These are phyloP conservation scores for Pseudobourletiella spinata DNA, from an alignment of 1,140 invertebrate genomes.

Conservation along the genomic window DNA sequence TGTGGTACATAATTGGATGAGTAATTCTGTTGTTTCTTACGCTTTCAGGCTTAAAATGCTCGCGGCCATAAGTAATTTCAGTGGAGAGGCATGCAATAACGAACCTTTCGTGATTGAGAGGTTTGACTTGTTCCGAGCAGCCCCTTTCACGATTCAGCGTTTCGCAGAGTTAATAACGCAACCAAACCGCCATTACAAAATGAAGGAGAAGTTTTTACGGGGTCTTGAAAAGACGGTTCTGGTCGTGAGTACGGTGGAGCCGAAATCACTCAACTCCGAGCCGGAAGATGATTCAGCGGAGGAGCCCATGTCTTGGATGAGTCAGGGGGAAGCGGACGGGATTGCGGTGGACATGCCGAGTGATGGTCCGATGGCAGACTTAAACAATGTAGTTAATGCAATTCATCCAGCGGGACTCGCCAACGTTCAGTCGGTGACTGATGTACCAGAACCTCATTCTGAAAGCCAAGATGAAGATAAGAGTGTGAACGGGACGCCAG, in stretches of 20 bases:
- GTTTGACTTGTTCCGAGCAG: slow-evolving; percentile 49
- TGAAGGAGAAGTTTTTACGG: slow-evolving; percentile 91
- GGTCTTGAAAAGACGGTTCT: slow-evolving; percentile 89
- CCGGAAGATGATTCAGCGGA: background rate
- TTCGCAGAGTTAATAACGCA: slow-evolving; percentile 85
- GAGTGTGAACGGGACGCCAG: background rate
- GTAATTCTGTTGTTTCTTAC: background rate
- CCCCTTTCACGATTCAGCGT: slow-evolving; percentile 92
- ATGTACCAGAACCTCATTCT: background rate
- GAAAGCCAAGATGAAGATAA: background rate
- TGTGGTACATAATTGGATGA: background rate
- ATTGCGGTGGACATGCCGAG: background rate
- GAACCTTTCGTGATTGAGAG: slow-evolving; percentile 29
- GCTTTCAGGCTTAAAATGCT: slow-evolving; percentile 25
- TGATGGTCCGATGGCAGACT: background rate
- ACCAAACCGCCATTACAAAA: slow-evolving; percentile 87
- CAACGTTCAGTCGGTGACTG: background rate
- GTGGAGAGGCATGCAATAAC: slow-evolving; percentile 17
- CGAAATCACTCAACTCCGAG: slow-evolving; percentile 38
- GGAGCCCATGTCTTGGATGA: background rate
- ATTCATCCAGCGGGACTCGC: no score
- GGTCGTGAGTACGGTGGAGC: slow-evolving; percentile 90
- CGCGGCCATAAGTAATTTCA: slow-evolving; percentile 23
- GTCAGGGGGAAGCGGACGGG: background rate
- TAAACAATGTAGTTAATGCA: background rate